Base-by-base conservation (phyloP, 2,888 invertebrate genomes). In the Synergus japonicus region DNA sequence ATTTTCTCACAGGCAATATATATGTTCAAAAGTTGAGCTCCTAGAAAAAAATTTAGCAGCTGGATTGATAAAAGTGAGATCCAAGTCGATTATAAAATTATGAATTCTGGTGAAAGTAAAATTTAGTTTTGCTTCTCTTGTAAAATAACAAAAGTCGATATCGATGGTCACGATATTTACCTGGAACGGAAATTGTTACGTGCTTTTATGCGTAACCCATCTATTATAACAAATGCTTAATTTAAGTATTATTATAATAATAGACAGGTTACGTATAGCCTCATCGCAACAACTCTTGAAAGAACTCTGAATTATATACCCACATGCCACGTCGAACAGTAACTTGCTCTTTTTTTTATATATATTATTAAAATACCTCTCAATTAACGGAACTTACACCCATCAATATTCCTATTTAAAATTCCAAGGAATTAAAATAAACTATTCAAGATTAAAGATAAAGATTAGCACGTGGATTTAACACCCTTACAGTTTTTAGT, bases 241-340 rank as follows among this genome's bases (percentile, higher is more conserved):
- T 54, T 73, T 37, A 73, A 73, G 73, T 73, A 54, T 73, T 73
- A 73, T 73, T 73, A 73, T 73, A 49, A 73, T 73, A 69, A 49
- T 49, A 29, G 69, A 37, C 49, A 37, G 15, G 49, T 73, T 73
- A 73, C 69, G 69, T 60, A 37, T n/a, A 73, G 49, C 69, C n/a
- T 49, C 69, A 73, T 73, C 44, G 18, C 18, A 43, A 44, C 22
- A 67, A 18, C 12, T 67, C 22, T 73, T 15, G 37, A 29, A 54
- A 73, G 69, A 73, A 73, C 49, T 15, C 37, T 64, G 44, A n/a
- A 18, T 43, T 18, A 10, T 18, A 10, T 46, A 60, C 10, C 22
- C 18, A 12, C 4, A 60, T 60, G 22, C 60, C 22, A 60, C 22
- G 22, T 60, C 18, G 22, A 4, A 22, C 22, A 10, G 22, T 60